Evolutionary conservation across 2,113 vertebrate genomes (phyloP), one percentile per base, ranked within the genome.

Genomic region (Ageneiosus marmoratus): DNA sequence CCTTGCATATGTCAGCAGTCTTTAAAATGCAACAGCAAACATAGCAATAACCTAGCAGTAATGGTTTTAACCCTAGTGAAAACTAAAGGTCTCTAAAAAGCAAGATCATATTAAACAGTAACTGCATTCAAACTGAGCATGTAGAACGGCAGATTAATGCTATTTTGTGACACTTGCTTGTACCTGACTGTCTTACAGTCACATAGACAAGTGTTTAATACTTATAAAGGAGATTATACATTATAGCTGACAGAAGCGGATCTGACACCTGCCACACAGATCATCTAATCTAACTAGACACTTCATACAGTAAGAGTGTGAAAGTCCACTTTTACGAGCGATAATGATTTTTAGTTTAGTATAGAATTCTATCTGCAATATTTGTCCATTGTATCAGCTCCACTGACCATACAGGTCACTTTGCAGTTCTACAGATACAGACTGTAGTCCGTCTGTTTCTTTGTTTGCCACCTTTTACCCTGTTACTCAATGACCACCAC

Each of bases 211-310:
- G 67, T 50, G 22, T 79, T 44, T 87, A 79, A 82, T 85, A 55
- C 86, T 46, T 29, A 46, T 77, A 73, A 87, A 83, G 62, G 15
- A 24, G 86, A 85, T 87, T 87, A 87, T 73, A 58, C 37, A 55
- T 74, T 81, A 84, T 56, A 53, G 60, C 83, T 76, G 79, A 82
- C 83, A 69, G n/a, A 44, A 79, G 75, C 27, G 16, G 82, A 72
- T 77, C 32, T 44, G 12, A 67, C 50, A 76, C 10, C 34, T 46
- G 77, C 34, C 27, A 34, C 29, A 74, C 48, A 32, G 46, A 29
- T 32, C 27, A 29, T 37, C 50, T n/a, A n/a, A n/a, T 29, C 46
- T 32, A 12, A 55, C 5, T 10, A 8, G 12, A 27, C 44, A 3
- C 18, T 55, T 18, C 18, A 24, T 22, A 32, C 4, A 1, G 10